These are phyloP conservation scores for Avahi laniger DNA, from an alignment of 2,797 vertebrate species.

Conservation along the genomic window DNA sequence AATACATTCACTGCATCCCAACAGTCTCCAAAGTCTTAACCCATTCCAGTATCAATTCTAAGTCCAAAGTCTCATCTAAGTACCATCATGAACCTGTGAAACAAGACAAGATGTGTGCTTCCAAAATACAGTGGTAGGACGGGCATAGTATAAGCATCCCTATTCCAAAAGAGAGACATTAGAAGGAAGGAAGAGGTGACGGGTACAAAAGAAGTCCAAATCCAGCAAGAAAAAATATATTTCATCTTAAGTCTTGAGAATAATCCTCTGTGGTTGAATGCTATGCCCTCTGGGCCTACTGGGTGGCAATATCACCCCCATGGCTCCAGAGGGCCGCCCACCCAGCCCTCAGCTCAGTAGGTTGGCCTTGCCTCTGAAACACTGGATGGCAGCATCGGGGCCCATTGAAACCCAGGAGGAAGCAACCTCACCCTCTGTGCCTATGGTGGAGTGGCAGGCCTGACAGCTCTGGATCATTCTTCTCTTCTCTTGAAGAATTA, in stretches of 20 bases:
- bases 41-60: background rate
- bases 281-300: background rate
- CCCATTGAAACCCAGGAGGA: background rate
- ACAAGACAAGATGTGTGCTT: background rate
- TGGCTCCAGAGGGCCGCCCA: accelerated
- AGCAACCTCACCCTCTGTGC: background rate
- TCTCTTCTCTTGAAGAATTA: background rate
- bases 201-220: background rate
- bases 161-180: background rate
- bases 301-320: background rate
- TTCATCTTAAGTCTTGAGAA: background rate
- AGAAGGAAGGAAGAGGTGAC: background rate
- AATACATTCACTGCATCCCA: background rate
- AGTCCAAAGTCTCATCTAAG: background rate
- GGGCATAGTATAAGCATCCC: background rate
- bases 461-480: background rate
- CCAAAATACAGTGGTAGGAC: background rate
- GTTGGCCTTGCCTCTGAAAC: background rate
- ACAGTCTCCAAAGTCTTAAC: background rate
- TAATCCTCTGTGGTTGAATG: background rate
- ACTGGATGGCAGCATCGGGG: background rate
- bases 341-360: background rate
- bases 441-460: background rate
- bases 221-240: background rate
- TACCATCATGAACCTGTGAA: background rate